Evolutionary conservation across 2,888 invertebrate genomes (phyloP), one percentile per base, ranked within the genome.

Genomic region (Tetragonula carbonaria): DNA sequence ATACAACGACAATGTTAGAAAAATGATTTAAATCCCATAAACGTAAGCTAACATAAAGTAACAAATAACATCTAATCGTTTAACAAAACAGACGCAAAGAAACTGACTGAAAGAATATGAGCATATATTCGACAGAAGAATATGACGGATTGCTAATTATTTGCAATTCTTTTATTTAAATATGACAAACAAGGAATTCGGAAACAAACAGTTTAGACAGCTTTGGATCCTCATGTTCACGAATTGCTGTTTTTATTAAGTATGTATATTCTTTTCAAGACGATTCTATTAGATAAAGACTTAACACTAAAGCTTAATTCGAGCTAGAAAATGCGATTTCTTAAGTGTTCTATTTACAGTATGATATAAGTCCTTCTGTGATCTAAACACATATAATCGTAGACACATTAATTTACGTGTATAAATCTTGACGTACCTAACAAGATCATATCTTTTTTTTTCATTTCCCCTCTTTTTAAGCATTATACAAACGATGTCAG

Each of bases 401-500:
- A 90, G 78, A 86, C 86, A 90, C 89, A 89, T 85, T 85, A 87
- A 88, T 83, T 89, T 88, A 90, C 87, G 85, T 89, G 85, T 90
- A 90, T 90, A 89, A 90, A 89, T 74, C 86, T 85, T 78, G 84
- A 85, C 83, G 87, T 83, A 84, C 78, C 82, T 87, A 90, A 90
- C 86, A 87, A 77, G 86, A 88, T 90, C 82, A 83, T 83, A 77
- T 70, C 50, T 74, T 70, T 66, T 55, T 57, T 57, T 28, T 21
- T 55, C 53, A 45, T 45, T 45, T 45, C 45, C 45, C 45, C 45
- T 53, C 21, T 50, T 74, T 74, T 88, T 88, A 90, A 90, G 87
- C 87, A 89, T 45, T 90, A 83, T 90, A 90, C 90, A 90, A 90
- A 90, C 85, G 85, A 88, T 90, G 82, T 90, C 90, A 90, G 90